These are phyloP conservation scores for Distichodus sexfasciatus DNA, from an alignment of 2,797 vertebrate genomes.

Conservation along the genomic window DNA sequence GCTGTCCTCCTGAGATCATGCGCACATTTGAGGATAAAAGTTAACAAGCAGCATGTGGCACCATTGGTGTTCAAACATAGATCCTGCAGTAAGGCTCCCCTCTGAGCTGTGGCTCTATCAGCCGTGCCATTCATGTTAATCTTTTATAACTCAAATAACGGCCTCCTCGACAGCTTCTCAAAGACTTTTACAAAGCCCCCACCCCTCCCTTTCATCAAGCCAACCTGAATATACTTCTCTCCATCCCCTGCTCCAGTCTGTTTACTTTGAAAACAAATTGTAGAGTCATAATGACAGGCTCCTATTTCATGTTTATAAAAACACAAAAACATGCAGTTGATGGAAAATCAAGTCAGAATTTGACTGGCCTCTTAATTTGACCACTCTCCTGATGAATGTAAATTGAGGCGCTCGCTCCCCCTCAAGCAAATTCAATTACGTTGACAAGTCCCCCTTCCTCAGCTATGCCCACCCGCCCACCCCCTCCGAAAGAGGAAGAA, in stretches of 20 bases:
- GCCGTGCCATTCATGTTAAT: background rate
- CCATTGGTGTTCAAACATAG: background rate
- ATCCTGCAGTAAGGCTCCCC: background rate
- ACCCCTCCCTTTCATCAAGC: background rate
- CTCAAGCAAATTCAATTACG: slow-evolving; percentile 71
- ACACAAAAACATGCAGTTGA: slow-evolving; percentile 61
- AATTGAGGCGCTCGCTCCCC: slow-evolving; percentile 62
- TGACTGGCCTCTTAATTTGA: slow-evolving; percentile 61
- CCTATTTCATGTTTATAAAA: background rate
- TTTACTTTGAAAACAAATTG: slow-evolving; percentile 39
- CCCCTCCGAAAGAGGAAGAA: too few species aligned
- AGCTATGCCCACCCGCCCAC: too few species aligned
- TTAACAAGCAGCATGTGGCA: background rate
- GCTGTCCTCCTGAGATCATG: background rate
- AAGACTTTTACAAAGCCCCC: background rate
- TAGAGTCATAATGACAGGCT: background rate
- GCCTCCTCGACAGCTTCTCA: background rate
- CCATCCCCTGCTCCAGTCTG: slow-evolving; percentile 48
- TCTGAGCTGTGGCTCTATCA: background rate
- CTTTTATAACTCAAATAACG: background rate
- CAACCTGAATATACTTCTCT: background rate
- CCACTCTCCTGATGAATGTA: slow-evolving; percentile 67
- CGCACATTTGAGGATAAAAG: background rate
- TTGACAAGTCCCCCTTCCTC: slow-evolving; percentile 65
- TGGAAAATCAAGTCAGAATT: slow-evolving; percentile 66